Evolutionary conservation across 2,797 vertebrate genomes (phyloP), one percentile per base, ranked within the genome.

Genomic region (Peromyscus eremicus): DNA sequence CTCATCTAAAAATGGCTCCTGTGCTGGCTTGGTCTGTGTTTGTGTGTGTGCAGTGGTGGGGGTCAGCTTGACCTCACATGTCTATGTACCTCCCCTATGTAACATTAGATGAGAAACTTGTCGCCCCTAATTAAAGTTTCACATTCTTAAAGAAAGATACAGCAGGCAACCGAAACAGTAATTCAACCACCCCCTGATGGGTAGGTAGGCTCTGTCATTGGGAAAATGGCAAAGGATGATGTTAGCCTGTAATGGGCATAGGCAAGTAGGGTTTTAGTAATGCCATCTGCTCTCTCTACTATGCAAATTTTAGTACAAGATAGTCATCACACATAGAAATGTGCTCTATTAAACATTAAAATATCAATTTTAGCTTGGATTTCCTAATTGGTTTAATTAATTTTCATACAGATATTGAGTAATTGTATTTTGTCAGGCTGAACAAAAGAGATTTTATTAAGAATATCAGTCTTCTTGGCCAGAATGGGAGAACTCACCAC

Each of bases 51-150:
- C 16, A n/a, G 64, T 52, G 32, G 34, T 27, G 32, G 19, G 43
- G 13, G 12, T 70, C 4, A 11, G 46, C 55, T 46, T 92, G 71
- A 80, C 49, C 84, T 93, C 62, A 37, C 60, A 57, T 85, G n/a
- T 52, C 19, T 88, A 14, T 66, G 34, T 27, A 91, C 79, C 83
- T 68, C 34, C 40, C 32, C 2, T 79, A 77, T 21, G 32, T 2
- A 13, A n/a, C 94, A 82, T 91, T 96, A 92, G 81, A 95, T 96
- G 90, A 94, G 77, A 98, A 92, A 75, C 32, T 34, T 92, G 90
- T 96, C 91, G 93, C 84, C 91, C 96, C 91, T 92, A 55, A 75
- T 98, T 97, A 98, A 95, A 88, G 94, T 25, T 57, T 98, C 95
- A 85, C 34, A n/a, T 62, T 84, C 89, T 93, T 95, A 95, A 97